Evolutionary conservation across 2,888 invertebrate genomes (phyloP).

Genomic region (Chorisops tibialis): DNA sequence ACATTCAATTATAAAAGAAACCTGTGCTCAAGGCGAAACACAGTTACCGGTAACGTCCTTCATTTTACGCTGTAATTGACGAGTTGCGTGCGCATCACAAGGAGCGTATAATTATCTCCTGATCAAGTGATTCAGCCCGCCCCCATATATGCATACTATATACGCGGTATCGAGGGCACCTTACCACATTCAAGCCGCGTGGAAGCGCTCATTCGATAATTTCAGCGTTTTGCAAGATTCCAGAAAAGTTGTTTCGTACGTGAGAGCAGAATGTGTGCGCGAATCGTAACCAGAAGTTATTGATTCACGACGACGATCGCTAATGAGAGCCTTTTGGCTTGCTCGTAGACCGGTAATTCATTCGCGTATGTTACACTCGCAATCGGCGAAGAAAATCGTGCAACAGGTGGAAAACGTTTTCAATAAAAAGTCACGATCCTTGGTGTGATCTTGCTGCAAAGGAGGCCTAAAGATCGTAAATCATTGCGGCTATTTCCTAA

Average conservation of each 20-base stretch:
- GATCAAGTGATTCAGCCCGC: constrained; percentile 16
- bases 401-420: constrained; percentile 4
- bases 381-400: constrained; percentile 11
- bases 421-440: constrained; percentile 17
- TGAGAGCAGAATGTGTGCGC: neutral
- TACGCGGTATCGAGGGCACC: neutral
- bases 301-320: constrained; percentile 23
- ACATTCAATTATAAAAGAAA: neutral
- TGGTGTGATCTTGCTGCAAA: neutral
- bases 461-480: neutral
- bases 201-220: constrained; percentile 13
- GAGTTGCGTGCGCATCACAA: constrained; percentile 10
- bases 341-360: constrained; percentile 13
- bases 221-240: constrained; percentile 20
- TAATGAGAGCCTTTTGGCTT: constrained; percentile 21
- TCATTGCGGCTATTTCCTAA: neutral
- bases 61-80: constrained; percentile 14
- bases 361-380: neutral
- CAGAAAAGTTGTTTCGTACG: constrained; percentile 18
- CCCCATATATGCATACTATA: constrained; percentile 8
- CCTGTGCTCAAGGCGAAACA: constrained; percentile 5
- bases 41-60: constrained; percentile 21
- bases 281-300: constrained; percentile 17
- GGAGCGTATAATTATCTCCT: constrained; percentile 23
- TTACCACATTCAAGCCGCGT: neutral